Percentiles rank a stretch among this genome's conserved stretches.
These are phyloP conservation scores for Siniperca knerii DNA, from an alignment of 2,113 vertebrate genomes.

Conservation along the genomic window DNA sequence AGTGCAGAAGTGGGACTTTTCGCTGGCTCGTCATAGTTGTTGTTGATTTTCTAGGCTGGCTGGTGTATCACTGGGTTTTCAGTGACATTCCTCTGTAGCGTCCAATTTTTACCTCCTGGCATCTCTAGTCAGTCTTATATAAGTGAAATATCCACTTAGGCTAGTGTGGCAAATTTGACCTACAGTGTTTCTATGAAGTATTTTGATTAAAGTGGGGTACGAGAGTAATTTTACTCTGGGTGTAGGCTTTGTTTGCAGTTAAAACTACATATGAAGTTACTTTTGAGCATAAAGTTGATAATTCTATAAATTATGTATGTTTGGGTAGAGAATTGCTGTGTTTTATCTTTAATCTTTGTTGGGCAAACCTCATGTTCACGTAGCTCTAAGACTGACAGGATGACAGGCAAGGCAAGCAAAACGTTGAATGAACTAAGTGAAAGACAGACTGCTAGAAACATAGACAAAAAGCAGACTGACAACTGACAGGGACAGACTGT, in stretches of 20 bases:
- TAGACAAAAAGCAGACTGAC: background rate
- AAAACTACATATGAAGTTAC: background rate
- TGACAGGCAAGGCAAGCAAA: constrained; percentile 16
- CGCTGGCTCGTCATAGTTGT: constrained; percentile 7
- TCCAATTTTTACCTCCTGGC: background rate
- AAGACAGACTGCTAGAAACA: constrained; percentile 18
- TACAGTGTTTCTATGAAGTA: background rate
- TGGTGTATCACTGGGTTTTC: constrained; percentile 29
- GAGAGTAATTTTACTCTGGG: background rate
- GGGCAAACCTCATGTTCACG: background rate
- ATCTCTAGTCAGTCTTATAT: background rate
- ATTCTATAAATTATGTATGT: background rate
- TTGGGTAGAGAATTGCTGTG: background rate
- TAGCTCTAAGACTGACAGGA: background rate
- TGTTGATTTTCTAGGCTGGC: constrained; percentile 25
- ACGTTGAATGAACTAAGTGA: background rate
- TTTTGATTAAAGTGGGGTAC: background rate
- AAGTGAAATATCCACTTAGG: background rate
- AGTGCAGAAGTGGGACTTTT: constrained; percentile 60
- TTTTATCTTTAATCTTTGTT: constrained; percentile 1
- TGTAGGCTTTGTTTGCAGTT: background rate
- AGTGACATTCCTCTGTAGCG: constrained; percentile 16
- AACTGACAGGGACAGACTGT: background rate
- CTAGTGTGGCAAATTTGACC: background rate
- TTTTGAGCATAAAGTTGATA: background rate